These are phyloP conservation scores for Eilema depressum DNA, from an alignment of 2,888 invertebrate species.

Conservation along the genomic window DNA sequence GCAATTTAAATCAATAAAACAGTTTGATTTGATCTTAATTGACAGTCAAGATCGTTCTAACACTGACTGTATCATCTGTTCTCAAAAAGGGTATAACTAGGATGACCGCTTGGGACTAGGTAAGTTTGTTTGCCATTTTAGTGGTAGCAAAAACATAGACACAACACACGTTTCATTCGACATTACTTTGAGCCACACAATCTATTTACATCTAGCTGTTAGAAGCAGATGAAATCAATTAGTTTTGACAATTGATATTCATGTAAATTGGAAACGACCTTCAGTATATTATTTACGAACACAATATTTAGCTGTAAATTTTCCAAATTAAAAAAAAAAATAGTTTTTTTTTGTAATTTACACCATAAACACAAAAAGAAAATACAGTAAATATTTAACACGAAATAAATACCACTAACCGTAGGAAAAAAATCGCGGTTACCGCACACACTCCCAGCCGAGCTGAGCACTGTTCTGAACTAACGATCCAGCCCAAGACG, in stretches of 20 bases:
- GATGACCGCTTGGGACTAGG: background rate
- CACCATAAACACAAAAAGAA: background rate
- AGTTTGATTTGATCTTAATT: too few species aligned
- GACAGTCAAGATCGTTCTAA: too few species aligned
- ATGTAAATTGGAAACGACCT: background rate
- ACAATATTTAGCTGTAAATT: background rate
- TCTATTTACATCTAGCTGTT: conserved; percentile 1
- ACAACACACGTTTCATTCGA: background rate
- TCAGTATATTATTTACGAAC: background rate
- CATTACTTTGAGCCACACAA: background rate
- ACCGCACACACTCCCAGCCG: conserved; percentile 9
- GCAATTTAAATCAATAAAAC: too few species aligned
- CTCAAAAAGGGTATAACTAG: background rate
- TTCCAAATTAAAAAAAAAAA: background rate
- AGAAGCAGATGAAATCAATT: background rate
- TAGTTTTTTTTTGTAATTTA: background rate
- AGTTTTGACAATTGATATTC: background rate
- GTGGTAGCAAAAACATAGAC: background rate
- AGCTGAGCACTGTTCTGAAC: conserved; percentile 29
- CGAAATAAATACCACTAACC: conserved; percentile 2
- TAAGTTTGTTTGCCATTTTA: background rate
- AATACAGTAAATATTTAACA: background rate
- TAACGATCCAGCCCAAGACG: conserved; percentile 37
- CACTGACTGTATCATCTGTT: too few species aligned
- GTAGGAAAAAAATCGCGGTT: background rate